Conservation (phyloP, 23 tunicate species). For the Oikopleura vanhoeffeni region DNA sequence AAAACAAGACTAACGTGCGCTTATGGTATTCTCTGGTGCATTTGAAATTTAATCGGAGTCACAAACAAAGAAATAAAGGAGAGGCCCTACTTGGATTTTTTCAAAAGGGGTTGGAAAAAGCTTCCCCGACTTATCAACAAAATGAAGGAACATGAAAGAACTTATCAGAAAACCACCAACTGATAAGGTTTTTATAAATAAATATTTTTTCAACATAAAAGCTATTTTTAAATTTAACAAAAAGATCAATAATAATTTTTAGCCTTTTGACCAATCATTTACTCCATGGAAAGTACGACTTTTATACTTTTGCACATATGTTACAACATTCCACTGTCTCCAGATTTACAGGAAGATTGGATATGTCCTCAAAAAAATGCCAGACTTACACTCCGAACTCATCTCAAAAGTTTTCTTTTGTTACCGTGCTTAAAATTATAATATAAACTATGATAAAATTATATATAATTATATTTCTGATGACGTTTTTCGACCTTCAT, state of each 20-base stretch:
- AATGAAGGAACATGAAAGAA: conserved; percentile 21
- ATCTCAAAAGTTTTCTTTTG: conserved; percentile 1
- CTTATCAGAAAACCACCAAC: not conserved
- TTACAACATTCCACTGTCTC: conserved; percentile 26
- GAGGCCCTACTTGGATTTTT: too few relatives aligned
- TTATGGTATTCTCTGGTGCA: conserved; percentile 59
- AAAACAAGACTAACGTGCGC: conserved; percentile 53
- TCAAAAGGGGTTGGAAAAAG: conserved; percentile 51
- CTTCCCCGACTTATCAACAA: conserved; percentile 42
- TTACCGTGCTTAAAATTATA: too few relatives aligned
- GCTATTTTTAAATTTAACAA: conserved; percentile 23
- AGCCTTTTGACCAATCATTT: conserved; percentile 61
- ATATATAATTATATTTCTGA: too few relatives aligned
- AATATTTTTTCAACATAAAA: too few relatives aligned
- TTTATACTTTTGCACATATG: conserved; percentile 47
- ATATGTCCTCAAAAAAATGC: conserved; percentile 10
- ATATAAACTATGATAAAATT: too few relatives aligned
- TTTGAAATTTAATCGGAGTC: conserved; percentile 68
- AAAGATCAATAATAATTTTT: conserved; percentile 29
- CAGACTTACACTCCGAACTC: not conserved
- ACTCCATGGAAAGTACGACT: conserved; percentile 71
- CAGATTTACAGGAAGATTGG: conserved; percentile 21
- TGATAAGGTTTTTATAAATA: too few relatives aligned
- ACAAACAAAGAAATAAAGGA: conserved; percentile 31
- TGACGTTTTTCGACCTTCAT: too few relatives aligned